Percentiles rank a stretch among this genome's conserved stretches.
phyloP scores from a whole-genome alignment of 2,113 vertebrate species.

The Chlamydotis undulata region DNA sequence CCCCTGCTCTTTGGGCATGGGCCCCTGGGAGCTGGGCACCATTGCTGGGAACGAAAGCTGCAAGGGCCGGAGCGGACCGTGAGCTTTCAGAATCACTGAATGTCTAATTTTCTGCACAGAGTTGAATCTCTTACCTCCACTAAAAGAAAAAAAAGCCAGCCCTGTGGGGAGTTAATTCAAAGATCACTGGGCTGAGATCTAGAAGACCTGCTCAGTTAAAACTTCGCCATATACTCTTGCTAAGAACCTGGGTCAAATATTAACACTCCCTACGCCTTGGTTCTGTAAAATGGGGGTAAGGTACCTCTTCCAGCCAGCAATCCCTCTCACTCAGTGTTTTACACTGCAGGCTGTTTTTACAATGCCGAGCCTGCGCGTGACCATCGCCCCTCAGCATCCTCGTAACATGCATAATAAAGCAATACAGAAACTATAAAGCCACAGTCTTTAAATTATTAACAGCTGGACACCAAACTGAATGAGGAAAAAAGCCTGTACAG shows the following conservation, averaged over 20 bases:
- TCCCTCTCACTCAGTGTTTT: background rate
- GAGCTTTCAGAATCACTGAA: background rate
- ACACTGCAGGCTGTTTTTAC: background rate
- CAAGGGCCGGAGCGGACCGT: background rate
- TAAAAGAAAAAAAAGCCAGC: background rate
- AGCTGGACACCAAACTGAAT: slow-evolving; percentile 6
- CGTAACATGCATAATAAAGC: background rate
- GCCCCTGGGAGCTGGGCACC: background rate
- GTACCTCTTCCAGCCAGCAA: background rate
- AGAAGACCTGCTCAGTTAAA: background rate
- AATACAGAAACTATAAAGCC: slow-evolving; percentile 8
- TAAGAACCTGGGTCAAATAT: background rate
- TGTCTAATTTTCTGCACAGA: background rate
- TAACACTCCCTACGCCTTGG: background rate
- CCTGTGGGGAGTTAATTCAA: background rate
- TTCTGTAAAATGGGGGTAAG: background rate
- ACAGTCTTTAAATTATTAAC: background rate
- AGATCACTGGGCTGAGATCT: background rate
- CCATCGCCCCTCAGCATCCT: background rate
- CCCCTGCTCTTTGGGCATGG: background rate
- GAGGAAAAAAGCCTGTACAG: background rate
- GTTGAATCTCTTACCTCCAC: background rate
- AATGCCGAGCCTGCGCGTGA: fast-evolving
- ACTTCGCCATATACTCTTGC: background rate
- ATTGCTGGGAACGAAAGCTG: background rate